These are phyloP conservation scores for Sarcophaga caerulescens DNA, from an alignment of 2,888 invertebrate genomes.

Conservation along the genomic window DNA sequence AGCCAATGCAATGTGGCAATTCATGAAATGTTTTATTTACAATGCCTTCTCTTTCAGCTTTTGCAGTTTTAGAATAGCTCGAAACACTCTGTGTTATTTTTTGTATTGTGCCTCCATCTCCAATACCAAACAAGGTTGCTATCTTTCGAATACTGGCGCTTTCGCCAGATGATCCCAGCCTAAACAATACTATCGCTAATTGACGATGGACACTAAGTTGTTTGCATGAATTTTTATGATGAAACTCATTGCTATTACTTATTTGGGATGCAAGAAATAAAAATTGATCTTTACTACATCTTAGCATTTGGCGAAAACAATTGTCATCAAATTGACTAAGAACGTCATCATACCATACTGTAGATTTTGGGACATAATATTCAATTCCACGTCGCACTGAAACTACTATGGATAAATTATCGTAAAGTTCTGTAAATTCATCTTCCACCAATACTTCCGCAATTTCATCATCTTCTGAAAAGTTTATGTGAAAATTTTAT, in stretches of 20 bases:
- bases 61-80: too few species aligned
- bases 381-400: background rate
- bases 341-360: background rate
- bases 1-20: too few species aligned
- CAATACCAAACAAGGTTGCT: too few species aligned
- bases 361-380: constrained; percentile 5
- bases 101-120: too few species aligned
- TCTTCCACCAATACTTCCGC: background rate
- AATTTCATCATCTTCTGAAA: background rate
- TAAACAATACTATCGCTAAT: too few species aligned
- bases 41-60: too few species aligned
- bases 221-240: too few species aligned
- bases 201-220: too few species aligned
- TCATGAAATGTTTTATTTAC: too few species aligned
- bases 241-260: background rate
- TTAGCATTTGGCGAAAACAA: constrained; percentile 20
- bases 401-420: background rate
- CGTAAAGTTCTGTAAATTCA: background rate
- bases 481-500: constrained; percentile 11
- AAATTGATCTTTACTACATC: constrained; percentile 1
- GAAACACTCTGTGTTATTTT: too few species aligned
- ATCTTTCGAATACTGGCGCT: too few species aligned
- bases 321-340: background rate
- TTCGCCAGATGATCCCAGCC: too few species aligned
- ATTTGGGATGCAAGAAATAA: background rate